Base-by-base conservation (phyloP, 2,888 invertebrate genomes). In the Andrena dorsata region DNA sequence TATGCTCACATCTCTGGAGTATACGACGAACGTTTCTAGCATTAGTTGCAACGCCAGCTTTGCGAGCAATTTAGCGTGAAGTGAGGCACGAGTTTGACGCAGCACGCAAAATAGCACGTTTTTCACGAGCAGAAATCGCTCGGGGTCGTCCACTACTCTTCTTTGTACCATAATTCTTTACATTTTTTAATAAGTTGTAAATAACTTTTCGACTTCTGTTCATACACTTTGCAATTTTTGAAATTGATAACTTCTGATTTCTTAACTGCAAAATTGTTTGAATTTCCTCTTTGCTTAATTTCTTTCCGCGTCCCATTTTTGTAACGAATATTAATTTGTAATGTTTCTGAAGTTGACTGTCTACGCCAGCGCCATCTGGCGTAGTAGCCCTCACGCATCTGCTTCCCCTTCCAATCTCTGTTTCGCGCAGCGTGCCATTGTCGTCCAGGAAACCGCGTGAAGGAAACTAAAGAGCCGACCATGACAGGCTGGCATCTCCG, bases 11-110 rank as follows among this genome's bases (percentile, higher is more conserved):
- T 41, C 10, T 58, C 51, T 77, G n/a, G 1, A 77, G 20, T 32
- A 77, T 41, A n/a, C 35, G 49, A 6, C 41, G 20, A 49, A 77
- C 49, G 16, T 60, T 77, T 60, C 56, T 35, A 2, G 13, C 7
- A 58, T 77, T 77, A 16, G 58, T 60, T 61, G 28, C 32, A 28
- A 64, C 53, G 8, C 32, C 60, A 53, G 65, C 49, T 77, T 30
- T 56, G 2, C 30, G 16, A 35, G 51, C 49, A 65, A 77, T 77
- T 60, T 66, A 35, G 6, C 28, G 26, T 53, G 65, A 26, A 51
- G 13, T 73, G 16, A 41, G n/a, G 5, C 0, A 28, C 7, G n/a
- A 78, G 41, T 73, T 73, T 35, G 73, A 78, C 20, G 61, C 41
- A n/a, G 7, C 23, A n/a, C 66, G 35, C 28, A 73, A 23, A 60